A percentile compares a stretch with the other conserved stretches of the same genome.
These are phyloP conservation scores for Tachina grossa DNA, from an alignment of 2,888 invertebrate species.

Conservation along the genomic window DNA sequence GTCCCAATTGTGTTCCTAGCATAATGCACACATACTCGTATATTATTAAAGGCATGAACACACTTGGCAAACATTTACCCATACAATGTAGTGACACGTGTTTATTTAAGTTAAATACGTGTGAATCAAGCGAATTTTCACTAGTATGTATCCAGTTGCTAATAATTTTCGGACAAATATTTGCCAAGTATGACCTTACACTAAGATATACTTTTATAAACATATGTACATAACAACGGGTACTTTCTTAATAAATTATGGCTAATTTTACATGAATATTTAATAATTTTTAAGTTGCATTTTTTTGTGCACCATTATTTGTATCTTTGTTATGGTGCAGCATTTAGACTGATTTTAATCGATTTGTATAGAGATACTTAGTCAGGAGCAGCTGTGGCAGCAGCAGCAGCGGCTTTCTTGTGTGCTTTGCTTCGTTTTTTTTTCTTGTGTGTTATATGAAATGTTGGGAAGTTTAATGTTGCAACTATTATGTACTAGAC, in stretches of 20 bases:
- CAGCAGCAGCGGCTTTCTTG: conserved; percentile 22
- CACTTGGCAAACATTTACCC: no score
- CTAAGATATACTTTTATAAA: no score
- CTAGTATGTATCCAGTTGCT: no score
- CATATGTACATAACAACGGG: no score
- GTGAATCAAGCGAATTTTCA: no score
- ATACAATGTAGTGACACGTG: no score
- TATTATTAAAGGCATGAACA: not conserved
- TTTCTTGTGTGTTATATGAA: not conserved
- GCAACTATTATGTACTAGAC: conserved; percentile 45
- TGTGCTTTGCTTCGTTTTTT: not conserved
- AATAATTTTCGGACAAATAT: no score
- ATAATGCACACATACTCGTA: not conserved
- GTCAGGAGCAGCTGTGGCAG: conserved; percentile 2
- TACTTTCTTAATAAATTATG: conserved; percentile 54
- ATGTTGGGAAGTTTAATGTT: conserved; percentile 59
- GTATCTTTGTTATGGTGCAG: conserved; percentile 21
- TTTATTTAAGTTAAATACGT: no score
- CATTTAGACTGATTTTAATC: conserved; percentile 58
- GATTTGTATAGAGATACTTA: conserved; percentile 45
- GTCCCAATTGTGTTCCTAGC: no score
- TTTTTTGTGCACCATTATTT: conserved; percentile 35
- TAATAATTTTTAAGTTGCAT: conserved; percentile 34
- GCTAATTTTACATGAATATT: conserved; percentile 67
- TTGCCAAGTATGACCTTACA: no score